Evolutionary conservation across 1,140 invertebrate species (phyloP).

Genomic region (Prorops nasuta): DNA sequence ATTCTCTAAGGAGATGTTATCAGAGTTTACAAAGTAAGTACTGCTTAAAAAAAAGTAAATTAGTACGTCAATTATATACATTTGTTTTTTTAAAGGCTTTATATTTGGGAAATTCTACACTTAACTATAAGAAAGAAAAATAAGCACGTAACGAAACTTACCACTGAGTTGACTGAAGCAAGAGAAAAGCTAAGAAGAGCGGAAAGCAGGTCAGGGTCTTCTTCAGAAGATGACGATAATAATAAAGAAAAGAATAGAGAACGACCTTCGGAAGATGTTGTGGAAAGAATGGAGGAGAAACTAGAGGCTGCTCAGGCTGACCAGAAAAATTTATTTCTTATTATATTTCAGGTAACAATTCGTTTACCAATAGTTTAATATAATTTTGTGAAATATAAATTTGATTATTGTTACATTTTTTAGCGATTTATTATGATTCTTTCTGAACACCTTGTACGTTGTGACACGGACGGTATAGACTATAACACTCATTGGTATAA

Average conservation of each 20-base stretch:
- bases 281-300: constrained; percentile 94
- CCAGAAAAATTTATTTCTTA: constrained; percentile 95
- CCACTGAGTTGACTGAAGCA: constrained; percentile 79
- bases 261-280: constrained; percentile 80
- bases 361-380: neutral
- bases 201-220: constrained; percentile 74
- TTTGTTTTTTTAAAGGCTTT: constrained; percentile 62
- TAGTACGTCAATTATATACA: neutral
- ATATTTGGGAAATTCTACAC: constrained; percentile 97
- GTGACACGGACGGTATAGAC: constrained; percentile 89
- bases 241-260: constrained; percentile 68
- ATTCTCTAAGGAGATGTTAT: constrained; percentile 94
- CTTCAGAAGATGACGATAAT: constrained; percentile 72
- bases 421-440: constrained; percentile 97
- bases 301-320: constrained; percentile 92
- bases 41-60: constrained; percentile 6
- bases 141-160: constrained; percentile 86
- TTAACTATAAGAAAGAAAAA: constrained; percentile 96
- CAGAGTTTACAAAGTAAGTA: constrained; percentile 85
- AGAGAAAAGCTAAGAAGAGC: constrained; percentile 78
- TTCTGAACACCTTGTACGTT: constrained; percentile 91
- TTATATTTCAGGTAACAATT: constrained; percentile 82
- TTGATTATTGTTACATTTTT: constrained; percentile 16
- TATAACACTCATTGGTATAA: constrained; percentile 96
- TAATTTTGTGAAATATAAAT: constrained; percentile 6